Conservation (phyloP, 2,113 vertebrate species). For the Pterophyllum scalare region DNA sequence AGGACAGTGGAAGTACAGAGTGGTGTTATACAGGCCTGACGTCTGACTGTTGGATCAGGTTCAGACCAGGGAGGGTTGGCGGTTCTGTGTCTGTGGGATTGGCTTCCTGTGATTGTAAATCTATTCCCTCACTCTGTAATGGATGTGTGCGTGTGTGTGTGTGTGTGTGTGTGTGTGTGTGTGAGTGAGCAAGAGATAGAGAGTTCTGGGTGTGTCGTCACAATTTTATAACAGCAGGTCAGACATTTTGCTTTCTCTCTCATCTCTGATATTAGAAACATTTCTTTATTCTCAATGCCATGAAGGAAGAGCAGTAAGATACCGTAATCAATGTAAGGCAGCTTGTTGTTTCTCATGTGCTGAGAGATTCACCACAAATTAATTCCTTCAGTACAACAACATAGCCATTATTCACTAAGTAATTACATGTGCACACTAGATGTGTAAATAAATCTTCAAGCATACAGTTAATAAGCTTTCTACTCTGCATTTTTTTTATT, state of each 20-base stretch:
- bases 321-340: not conserved
- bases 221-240: conserved; percentile 16
- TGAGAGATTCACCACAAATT: not conserved
- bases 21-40: not conserved
- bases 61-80: conserved; percentile 54
- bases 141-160: not conserved
- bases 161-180: conserved; percentile 23
- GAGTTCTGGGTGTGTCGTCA: conserved; percentile 32
- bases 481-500: not conserved
- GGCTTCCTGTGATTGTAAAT: conserved; percentile 77
- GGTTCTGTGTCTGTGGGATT: conserved; percentile 58
- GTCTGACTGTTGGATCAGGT: conserved; percentile 53
- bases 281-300: not conserved
- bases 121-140: conserved; percentile 49
- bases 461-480: not conserved
- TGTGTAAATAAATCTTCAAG: not conserved
- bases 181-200: not conserved
- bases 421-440: not conserved
- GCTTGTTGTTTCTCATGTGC: not conserved
- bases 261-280: not conserved
- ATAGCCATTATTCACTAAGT: not conserved
- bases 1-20: conserved; percentile 2
- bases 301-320: not conserved
- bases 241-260: conserved; percentile 34
- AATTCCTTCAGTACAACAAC: not conserved